Conservation (phyloP, 53 echinoderm and acorn worm genomes). For the Echinarachnius parma region DNA sequence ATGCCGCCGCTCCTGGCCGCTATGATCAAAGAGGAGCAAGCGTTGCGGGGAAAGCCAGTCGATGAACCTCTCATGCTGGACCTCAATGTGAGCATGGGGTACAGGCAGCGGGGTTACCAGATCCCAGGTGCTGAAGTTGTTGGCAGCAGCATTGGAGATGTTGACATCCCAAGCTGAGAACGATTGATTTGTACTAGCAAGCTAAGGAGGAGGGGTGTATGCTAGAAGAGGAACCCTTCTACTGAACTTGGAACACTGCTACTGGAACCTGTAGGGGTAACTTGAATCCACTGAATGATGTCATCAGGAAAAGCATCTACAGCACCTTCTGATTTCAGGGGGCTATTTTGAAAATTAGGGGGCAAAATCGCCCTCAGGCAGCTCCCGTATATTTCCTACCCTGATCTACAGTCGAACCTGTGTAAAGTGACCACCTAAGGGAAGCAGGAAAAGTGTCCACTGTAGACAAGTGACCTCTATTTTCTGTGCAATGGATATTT, state of each 20-base stretch:
- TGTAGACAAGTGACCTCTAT: too few species aligned
- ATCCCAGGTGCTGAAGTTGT: slow-evolving; percentile 34
- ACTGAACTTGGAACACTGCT: too few species aligned
- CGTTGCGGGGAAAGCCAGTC: slow-evolving; percentile 28
- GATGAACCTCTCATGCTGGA: slow-evolving; percentile 41
- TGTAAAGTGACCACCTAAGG: too few species aligned
- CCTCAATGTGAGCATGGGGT: slow-evolving; percentile 40
- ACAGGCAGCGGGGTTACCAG: slow-evolving; percentile 55
- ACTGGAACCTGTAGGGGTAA: too few species aligned
- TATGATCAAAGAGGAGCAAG: slow-evolving; percentile 62
- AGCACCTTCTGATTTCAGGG: neutral
- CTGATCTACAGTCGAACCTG: too few species aligned
- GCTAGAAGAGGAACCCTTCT: too few species aligned
- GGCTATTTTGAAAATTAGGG: neutral
- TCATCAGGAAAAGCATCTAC: too few species aligned
- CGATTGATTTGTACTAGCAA: too few species aligned
- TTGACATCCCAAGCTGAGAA: slow-evolving; percentile 31
- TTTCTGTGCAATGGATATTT: too few species aligned
- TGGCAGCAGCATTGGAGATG: slow-evolving; percentile 15
- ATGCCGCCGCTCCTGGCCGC: slow-evolving; percentile 87
- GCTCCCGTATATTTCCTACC: neutral
- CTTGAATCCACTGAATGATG: too few species aligned
- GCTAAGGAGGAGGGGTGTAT: neutral
- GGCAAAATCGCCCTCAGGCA: neutral
- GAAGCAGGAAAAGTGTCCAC: too few species aligned